Percentiles rank a stretch among this genome's conserved stretches.
These are phyloP conservation scores for Lepidochrysops patricia DNA, from an alignment of 2,888 invertebrate species.

Conservation along the genomic window DNA sequence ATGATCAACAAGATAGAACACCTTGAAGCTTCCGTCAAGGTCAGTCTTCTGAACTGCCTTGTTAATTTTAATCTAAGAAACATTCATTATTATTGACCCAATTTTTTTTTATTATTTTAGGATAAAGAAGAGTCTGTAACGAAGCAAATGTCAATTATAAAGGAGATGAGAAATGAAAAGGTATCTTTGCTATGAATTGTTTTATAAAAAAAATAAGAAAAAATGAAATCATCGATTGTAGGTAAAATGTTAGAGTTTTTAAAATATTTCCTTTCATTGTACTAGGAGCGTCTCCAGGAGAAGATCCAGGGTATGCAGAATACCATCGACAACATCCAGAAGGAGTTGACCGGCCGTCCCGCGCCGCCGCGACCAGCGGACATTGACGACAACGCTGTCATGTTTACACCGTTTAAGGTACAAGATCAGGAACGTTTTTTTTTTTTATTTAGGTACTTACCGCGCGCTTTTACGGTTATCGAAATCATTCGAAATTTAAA, in stretches of 20 bases:
- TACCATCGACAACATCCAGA: slow-evolving; percentile 51
- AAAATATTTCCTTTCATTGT: too few species aligned
- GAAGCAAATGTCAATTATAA: slow-evolving; percentile 38
- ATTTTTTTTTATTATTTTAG: slow-evolving; percentile 26
- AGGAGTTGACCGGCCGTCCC: slow-evolving; percentile 40
- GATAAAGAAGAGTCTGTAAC: slow-evolving; percentile 40
- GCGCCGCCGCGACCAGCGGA: slow-evolving; percentile 26
- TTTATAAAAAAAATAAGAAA: too few species aligned
- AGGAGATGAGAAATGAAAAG: slow-evolving; percentile 44
- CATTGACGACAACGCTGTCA: slow-evolving; percentile 38
- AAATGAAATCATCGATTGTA: too few species aligned
- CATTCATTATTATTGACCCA: background rate
- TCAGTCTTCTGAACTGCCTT: slow-evolving; percentile 19
- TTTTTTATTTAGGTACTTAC: too few species aligned
- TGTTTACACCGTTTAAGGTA: slow-evolving; percentile 24
- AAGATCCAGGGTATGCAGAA: slow-evolving; percentile 42
- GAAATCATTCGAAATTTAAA: too few species aligned
- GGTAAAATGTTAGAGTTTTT: too few species aligned
- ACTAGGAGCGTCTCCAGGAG: slow-evolving; percentile 42
- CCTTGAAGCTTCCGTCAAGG: slow-evolving; percentile 30
- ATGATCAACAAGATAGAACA: slow-evolving; percentile 28
- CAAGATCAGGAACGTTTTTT: too few species aligned
- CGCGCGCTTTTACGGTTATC: too few species aligned
- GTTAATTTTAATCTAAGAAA: background rate
- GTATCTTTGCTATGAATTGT: slow-evolving; percentile 24